Conservation (phyloP, 2,113 vertebrate species). For the Thamnophis sirtalis region DNA sequence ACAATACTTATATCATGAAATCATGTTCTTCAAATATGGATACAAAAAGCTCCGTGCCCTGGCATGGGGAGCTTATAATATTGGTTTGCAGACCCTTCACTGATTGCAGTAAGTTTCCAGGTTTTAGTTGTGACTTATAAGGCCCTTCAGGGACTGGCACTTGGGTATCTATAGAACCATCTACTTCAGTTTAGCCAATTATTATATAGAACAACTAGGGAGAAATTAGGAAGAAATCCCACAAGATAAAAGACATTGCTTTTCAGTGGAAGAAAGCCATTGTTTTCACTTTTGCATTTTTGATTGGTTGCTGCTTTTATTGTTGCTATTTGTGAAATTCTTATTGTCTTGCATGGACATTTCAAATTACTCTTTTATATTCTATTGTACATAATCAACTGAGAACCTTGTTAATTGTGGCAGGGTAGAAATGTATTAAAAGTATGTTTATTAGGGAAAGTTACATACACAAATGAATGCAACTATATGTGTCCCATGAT, state of each 20-base stretch:
- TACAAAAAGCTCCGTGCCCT: neutral
- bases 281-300: neutral
- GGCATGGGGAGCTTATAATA: neutral
- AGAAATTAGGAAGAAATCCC: neutral
- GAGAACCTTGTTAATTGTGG: neutral
- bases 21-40: neutral
- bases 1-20: neutral
- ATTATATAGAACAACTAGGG: neutral
- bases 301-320: neutral
- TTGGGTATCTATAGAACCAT: neutral
- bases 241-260: neutral
- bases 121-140: neutral
- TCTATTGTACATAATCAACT: neutral
- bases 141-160: neutral
- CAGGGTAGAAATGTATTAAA: neutral
- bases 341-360: neutral
- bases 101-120: neutral
- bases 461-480: neutral
- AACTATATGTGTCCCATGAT: neutral
- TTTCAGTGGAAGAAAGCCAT: neutral
- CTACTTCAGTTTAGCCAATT: neutral
- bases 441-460: neutral
- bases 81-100: neutral
- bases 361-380: neutral
- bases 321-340: neutral